These are phyloP conservation scores for Sycon ciliatum DNA, from an alignment of 37 sponge, comb jelly and placozoan species.

Conservation along the genomic window DNA sequence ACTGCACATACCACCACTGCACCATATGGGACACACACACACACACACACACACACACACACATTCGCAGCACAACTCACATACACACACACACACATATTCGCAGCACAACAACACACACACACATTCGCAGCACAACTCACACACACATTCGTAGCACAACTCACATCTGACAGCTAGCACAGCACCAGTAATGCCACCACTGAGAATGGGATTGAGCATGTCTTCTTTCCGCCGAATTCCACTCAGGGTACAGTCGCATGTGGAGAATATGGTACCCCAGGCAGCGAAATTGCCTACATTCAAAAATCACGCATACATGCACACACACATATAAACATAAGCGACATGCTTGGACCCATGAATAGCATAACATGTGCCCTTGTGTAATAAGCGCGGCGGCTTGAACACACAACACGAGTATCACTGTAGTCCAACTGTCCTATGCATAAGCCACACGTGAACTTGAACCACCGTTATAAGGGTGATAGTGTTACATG, in stretches of 20 bases:
- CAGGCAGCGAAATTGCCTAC: constrained; percentile 77
- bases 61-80: constrained; percentile 12
- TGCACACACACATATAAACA: not conserved
- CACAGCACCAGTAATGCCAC: constrained; percentile 77
- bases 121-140: not conserved
- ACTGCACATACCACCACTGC: not conserved
- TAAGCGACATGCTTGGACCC: too few relatives aligned
- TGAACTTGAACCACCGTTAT: too few relatives aligned
- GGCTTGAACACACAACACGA: too few relatives aligned
- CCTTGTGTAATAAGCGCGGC: too few relatives aligned
- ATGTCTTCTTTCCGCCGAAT: constrained; percentile 86
- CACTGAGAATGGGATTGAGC: constrained; percentile 85
- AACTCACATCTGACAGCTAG: constrained; percentile 65
- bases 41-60: constrained; percentile 27
- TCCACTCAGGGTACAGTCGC: constrained; percentile 77
- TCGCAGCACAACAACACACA: not conserved
- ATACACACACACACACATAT: constrained; percentile 24
- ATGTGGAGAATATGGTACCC: constrained; percentile 72
- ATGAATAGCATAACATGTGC: too few relatives aligned
- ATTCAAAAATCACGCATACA: not conserved
- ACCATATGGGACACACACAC: constrained; percentile 8
- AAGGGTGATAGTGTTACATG: too few relatives aligned
- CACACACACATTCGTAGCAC: not conserved
- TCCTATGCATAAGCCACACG: too few relatives aligned
- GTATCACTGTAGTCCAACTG: too few relatives aligned